These are phyloP conservation scores for Prorops nasuta DNA, from an alignment of 1,140 invertebrate species.

Conservation along the genomic window DNA sequence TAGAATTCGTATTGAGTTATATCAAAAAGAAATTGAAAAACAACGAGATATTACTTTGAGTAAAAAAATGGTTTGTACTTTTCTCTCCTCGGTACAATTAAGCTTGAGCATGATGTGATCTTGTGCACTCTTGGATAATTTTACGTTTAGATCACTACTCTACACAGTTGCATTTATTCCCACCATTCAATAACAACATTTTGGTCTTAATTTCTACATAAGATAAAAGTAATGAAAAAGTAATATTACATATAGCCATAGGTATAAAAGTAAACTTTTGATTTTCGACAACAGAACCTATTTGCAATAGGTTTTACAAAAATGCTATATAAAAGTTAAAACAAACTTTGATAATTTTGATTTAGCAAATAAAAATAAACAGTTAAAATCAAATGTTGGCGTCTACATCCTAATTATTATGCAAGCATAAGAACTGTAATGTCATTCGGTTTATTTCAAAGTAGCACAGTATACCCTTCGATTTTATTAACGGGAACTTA, in stretches of 20 bases:
- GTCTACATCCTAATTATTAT: conserved; percentile 33
- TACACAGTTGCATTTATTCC: too few species aligned
- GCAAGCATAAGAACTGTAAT: conserved; percentile 21
- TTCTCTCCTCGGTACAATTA: conserved; percentile 26
- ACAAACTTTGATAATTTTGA: conserved; percentile 31
- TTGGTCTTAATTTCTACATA: conserved; percentile 16
- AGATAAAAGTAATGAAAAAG: conserved; percentile 31
- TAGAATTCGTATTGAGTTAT: too few species aligned
- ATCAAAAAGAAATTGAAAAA: background rate
- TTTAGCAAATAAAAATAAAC: conserved; percentile 21
- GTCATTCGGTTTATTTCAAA: conserved; percentile 1
- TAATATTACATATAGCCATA: conserved; percentile 29
- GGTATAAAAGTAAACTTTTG: conserved; percentile 42
- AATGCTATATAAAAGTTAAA: conserved; percentile 30
- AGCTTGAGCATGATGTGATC: conserved; percentile 34
- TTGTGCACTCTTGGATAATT: conserved; percentile 17
- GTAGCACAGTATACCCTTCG: conserved; percentile 1
- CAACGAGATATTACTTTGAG: background rate
- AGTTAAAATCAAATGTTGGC: conserved; percentile 30
- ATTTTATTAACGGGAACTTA: conserved; percentile 2
- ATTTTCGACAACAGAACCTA: conserved; percentile 42
- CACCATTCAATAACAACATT: conserved; percentile 30
- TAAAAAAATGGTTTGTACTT: conserved; percentile 35
- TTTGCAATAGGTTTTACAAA: conserved; percentile 39
- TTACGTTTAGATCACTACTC: too few species aligned